These are phyloP conservation scores for Halictus quadricinctus DNA, from an alignment of 2,888 invertebrate species.

Conservation along the genomic window DNA sequence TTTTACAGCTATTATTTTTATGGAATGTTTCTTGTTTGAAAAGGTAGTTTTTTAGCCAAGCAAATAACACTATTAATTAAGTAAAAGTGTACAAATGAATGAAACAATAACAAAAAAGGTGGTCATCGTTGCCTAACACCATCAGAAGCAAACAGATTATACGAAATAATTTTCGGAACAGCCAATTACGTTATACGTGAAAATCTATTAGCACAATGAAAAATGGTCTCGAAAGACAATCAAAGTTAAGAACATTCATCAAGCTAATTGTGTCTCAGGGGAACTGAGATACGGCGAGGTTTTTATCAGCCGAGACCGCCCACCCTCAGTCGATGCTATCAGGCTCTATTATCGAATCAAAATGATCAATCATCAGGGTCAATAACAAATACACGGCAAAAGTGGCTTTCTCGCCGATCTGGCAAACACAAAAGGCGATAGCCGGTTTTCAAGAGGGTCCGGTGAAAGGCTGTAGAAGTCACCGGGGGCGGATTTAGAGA, in stretches of 20 bases:
- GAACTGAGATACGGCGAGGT: slow-evolving; percentile 4
- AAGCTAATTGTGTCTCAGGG: slow-evolving; percentile 20
- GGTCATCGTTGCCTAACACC: no score
- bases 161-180: neutral
- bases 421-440: slow-evolving; percentile 67
- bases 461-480: slow-evolving; percentile 61
- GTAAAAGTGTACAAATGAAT: no score
- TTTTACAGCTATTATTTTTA: no score
- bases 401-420: slow-evolving; percentile 60
- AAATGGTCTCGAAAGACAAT: neutral
- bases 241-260: neutral
- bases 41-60: no score
- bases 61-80: no score
- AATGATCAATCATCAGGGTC: slow-evolving; percentile 68
- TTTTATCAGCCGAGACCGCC: slow-evolving; percentile 43
- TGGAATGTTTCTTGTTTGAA: no score
- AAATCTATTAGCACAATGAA: neutral
- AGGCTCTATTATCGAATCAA: slow-evolving; percentile 62
- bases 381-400: slow-evolving; percentile 62
- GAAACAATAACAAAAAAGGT: no score
- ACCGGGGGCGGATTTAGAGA: slow-evolving; percentile 45
- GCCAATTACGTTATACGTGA: neutral
- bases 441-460: slow-evolving; percentile 71
- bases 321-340: slow-evolving; percentile 46
- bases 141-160: neutral